Base-by-base conservation (phyloP, 2,888 invertebrate species). In the Acleris holmiana region DNA sequence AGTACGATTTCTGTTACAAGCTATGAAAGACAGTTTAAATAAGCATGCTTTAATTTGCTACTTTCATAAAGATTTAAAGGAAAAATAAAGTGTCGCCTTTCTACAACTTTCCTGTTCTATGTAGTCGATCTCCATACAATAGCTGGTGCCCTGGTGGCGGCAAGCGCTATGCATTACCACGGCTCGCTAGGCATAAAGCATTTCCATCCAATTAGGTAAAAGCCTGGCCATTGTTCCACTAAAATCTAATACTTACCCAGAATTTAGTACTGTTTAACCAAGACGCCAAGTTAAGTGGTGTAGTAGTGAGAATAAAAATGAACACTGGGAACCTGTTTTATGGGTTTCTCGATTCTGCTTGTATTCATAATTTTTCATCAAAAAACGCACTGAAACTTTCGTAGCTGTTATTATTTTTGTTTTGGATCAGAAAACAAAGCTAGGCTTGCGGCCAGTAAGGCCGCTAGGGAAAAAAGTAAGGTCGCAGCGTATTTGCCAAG, bases 61-160 rank as follows among this genome's bases (percentile, higher is more conserved):
- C 35, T 35, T 35, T 35, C 13, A 7, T 17, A n/a, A 44, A 44
- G 6, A n/a, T n/a, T 2, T 44, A n/a, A 17, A 6, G 2, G n/a
- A n/a, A 7, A 44, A n/a, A 17, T 44, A 17, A 17, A 44, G 44
- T 44, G 6, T 41, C 41, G 29, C 46, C 50, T 40, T 35, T 63
- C 63, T 21, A 51, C 13, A n/a, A 8, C n/a, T 18, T 46, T 15
- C 41, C 44, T 66, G 15, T 15, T 73, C 71, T 72, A 49, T 70
- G 66, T 2, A 54, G 25, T 25, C 57, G 55, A 74, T 74, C 71
- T 74, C 70, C 73, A 74, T 74, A 74, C 73, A 74, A 74, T 74
- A 65, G 69, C 64, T 62, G 56, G 62, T 69, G 71, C 66, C 69
- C 49, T 65, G 65, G 55, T 58, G 61, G 53, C 67, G 61, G 64